A percentile compares a stretch with the other conserved stretches of the same genome.
Conservation (phyloP, 2,888 invertebrate species). For the Amblyjoppa fuscipennis region DNA sequence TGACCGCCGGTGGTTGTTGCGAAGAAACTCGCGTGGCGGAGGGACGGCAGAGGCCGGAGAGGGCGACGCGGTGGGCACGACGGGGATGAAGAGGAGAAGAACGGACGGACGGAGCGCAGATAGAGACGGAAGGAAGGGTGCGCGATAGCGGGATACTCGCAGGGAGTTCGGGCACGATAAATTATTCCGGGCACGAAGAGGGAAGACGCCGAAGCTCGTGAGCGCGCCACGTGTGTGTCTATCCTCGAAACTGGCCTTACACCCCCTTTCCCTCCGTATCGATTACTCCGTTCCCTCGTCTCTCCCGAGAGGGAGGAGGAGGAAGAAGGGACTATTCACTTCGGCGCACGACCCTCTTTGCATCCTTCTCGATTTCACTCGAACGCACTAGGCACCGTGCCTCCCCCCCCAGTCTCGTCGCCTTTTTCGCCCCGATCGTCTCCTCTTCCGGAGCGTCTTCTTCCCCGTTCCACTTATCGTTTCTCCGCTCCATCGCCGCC, state of each 20-base stretch:
- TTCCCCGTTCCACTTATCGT: constrained; percentile 1
- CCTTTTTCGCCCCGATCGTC: constrained; percentile 32
- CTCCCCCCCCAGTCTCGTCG: constrained; percentile 1
- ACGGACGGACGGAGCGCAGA: constrained; percentile 64
- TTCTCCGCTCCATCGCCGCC: background rate
- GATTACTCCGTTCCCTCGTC: constrained; percentile 67
- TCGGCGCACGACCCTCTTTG: constrained; percentile 62
- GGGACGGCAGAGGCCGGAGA: no score
- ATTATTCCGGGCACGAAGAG: constrained; percentile 82
- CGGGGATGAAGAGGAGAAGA: constrained; percentile 42
- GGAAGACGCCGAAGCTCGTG: constrained; percentile 72
- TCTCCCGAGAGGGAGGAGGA: constrained; percentile 10
- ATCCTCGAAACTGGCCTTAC: constrained; percentile 63
- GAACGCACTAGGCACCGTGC: constrained; percentile 43
- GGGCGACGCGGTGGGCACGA: constrained; percentile 28
- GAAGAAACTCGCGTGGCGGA: constrained; percentile 13
- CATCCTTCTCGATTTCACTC: constrained; percentile 63
- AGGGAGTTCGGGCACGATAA: constrained; percentile 69
- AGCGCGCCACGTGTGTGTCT: constrained; percentile 58
- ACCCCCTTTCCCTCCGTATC: constrained; percentile 60
- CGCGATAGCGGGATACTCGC: constrained; percentile 69
- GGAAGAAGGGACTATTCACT: constrained; percentile 60
- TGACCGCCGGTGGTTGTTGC: constrained; percentile 36
- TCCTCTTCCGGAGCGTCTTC: constrained; percentile 14
- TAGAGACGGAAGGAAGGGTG: constrained; percentile 62